Evolutionary conservation across 2,888 invertebrate genomes (phyloP), one percentile per base, ranked within the genome.

Genomic region (Limulus polyphemus): DNA sequence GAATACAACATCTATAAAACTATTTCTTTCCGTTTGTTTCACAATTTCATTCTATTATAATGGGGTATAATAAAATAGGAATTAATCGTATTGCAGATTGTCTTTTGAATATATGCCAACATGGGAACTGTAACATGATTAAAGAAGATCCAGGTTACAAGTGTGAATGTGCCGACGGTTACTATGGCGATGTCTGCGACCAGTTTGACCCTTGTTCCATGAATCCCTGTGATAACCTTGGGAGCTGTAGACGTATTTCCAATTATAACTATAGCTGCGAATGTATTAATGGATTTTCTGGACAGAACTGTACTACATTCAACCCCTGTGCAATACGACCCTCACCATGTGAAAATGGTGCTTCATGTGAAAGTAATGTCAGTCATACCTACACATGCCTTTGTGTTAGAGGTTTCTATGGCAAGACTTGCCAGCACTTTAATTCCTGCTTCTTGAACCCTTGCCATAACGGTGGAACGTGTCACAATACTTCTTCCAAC

Each of bases 391-490:
- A 59, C 46, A 48, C 51, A 10, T 74, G 74, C 61, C 14, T 62
- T 13, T 74, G 74, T 57, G 57, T 60, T 46, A 49, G 56, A 4
- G 73, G 74, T n/a, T 74, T 68, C 63, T 71, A 67, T 16, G 73
- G 73, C 1, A n/a, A 62, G 10, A 65, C 60, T 54, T 74, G 74
- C 61, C 59, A 70, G 17, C 57, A 61, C 11, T 61, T 59, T 16
- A 68, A 74, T 57, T 69, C 67, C 3, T 74, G 74, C 55, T 57
- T 63, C 11, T 62, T 65, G 2, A 57, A 62, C 7, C 75, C 74
- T 0, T 77, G 77, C 61, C 56, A 65, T 16, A 71, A 73, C 62
- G 71, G 70, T n/a, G 73, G 71, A 13, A 67, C 65, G 7, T 77
- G 77, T 62, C 50, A 63, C 10, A 70, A 70, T 17, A 60, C 61